phyloP scores from a whole-genome alignment of 2,888 invertebrate species.

The Pherbina coryleti region DNA sequence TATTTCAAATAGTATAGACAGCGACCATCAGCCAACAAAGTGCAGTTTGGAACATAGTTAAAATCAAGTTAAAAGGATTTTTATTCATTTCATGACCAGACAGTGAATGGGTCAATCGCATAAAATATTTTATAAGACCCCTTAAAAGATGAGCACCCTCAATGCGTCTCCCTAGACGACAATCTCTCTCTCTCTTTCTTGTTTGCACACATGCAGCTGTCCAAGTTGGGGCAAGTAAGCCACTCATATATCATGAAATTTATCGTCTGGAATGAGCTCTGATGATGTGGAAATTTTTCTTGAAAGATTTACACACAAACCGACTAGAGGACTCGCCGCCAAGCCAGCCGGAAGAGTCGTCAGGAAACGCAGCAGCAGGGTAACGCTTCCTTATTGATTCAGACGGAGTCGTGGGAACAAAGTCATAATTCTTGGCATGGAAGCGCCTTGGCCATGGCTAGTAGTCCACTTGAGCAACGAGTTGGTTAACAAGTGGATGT shows the following conservation, averaged over 20 bases:
- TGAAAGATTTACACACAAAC: slow-evolving; percentile 61
- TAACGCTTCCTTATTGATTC: slow-evolving; percentile 36
- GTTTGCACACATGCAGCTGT: not conserved
- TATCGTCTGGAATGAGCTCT: slow-evolving; percentile 69
- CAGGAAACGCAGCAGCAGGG: slow-evolving; percentile 2
- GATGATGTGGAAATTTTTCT: slow-evolving; percentile 70
- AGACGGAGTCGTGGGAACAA: slow-evolving; percentile 7
- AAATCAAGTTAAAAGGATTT: too few relatives aligned
- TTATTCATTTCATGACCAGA: not conserved
- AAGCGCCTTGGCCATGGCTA: slow-evolving; percentile 42
- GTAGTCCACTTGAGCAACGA: slow-evolving; percentile 54
- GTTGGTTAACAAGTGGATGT: slow-evolving; percentile 51
- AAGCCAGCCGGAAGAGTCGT: not conserved
- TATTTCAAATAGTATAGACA: too few relatives aligned
- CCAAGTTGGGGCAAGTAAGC: not conserved
- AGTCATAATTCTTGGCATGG: slow-evolving; percentile 38
- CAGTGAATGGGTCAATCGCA: slow-evolving; percentile 7
- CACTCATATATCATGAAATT: slow-evolving; percentile 67
- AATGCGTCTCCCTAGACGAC: too few relatives aligned
- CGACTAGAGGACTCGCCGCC: not conserved
- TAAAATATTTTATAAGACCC: not conserved
- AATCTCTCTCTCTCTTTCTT: not conserved
- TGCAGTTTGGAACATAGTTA: too few relatives aligned
- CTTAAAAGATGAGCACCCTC: not conserved
- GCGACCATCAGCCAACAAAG: too few relatives aligned